Base-by-base conservation (phyloP, 2,888 invertebrate species). In the Chirona hameri region DNA sequence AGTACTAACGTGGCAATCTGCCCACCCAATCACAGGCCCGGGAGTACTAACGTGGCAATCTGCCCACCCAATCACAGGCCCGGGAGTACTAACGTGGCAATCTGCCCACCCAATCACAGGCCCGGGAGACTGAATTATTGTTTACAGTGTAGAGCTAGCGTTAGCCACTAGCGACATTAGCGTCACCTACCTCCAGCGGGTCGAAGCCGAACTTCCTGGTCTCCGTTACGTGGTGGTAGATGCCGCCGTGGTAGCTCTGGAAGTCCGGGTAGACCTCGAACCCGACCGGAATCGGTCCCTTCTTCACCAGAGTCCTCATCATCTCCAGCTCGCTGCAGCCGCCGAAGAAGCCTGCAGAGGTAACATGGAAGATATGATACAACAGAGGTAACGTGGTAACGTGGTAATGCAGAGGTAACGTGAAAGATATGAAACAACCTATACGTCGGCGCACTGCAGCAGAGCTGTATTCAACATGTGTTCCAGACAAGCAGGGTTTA, bases 241-340 rank as follows among this genome's bases (percentile, higher is more conserved):
- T 87, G 0, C 90, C 90, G n/a, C 85, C 83, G 0, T 84, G 83
- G 84, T 88, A 90, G 81, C 86, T 83, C 84, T 87, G 84, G 84
- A 85, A 85, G 69, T 85, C 84, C 60, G 82, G 82, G 24, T 85
- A 84, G 14, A 85, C 85, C 79, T 85, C 88, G 85, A 90, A 89
- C 0, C 88, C 87, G 0, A 90, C 88, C 10, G 89, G 87, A 69
- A 90, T 84, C 0, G 90, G 90, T 0, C 90, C 90, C 83, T 88
- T 86, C 39, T 88, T 84, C 14, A 89, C 87, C 60, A 90, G 85
- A n/a, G 88, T 88, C 46, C 88, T 82, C 84, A 86, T 87, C 89
- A 90, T 89, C 79, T 87, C 83, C 18, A 87, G 87, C 84, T 90
- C 90, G 84, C 89, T 89, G 85, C 89, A 89, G 9, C 84, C 86